Conservation (phyloP, 2,797 vertebrate genomes). For the Betta splendens region DNA sequence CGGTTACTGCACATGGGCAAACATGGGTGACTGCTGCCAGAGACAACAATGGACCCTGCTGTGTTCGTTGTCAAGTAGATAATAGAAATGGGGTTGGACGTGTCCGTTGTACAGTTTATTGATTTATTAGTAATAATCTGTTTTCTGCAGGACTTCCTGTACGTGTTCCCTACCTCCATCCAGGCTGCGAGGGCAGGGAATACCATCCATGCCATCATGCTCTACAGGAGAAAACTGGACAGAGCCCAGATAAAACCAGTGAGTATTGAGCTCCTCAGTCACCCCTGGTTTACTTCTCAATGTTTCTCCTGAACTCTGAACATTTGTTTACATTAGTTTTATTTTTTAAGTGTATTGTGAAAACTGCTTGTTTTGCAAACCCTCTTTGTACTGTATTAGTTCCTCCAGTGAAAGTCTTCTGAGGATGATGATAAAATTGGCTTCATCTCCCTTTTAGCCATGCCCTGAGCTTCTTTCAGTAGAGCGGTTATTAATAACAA, state of each 20-base stretch:
- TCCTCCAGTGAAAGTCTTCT: neutral
- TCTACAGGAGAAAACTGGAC: conserved; percentile 94
- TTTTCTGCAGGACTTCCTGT: conserved; percentile 88
- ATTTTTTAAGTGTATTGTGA: conserved; percentile 27
- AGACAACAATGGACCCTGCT: neutral
- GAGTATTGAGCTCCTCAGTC: conserved; percentile 49
- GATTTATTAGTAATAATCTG: neutral
- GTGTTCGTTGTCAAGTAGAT: neutral
- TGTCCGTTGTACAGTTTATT: conserved; percentile 1
- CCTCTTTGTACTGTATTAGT: conserved; percentile 25
- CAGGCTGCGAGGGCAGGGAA: conserved; percentile 96
- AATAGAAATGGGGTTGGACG: neutral
- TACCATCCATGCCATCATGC: conserved; percentile 89
- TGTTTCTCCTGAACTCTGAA: neutral
- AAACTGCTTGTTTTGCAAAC: conserved; percentile 26
- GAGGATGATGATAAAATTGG: neutral
- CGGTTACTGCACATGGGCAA: neutral
- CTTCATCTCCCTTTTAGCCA: conserved; percentile 5
- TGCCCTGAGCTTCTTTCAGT: conserved; percentile 27
- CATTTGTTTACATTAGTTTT: conserved; percentile 12
- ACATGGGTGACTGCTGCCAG: neutral
- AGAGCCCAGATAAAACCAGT: conserved; percentile 95
- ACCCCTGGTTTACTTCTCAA: neutral
- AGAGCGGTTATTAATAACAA: neutral
- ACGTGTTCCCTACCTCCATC: conserved; percentile 85